These are phyloP conservation scores for Drosophila pseudotalamancana DNA, from an alignment of 2,888 invertebrate species.

Conservation along the genomic window DNA sequence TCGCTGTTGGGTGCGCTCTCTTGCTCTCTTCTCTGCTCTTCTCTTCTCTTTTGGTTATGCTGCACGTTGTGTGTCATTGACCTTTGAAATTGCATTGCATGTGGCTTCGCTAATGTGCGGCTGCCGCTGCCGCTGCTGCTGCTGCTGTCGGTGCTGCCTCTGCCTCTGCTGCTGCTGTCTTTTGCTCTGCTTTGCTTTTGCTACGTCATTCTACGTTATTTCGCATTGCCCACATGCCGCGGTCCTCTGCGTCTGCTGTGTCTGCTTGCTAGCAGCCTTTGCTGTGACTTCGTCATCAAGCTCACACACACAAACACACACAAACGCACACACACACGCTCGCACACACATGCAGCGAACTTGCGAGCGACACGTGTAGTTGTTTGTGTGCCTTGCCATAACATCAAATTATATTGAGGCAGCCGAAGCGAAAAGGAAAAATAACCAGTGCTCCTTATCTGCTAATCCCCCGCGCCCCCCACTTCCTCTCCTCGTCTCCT, in stretches of 20 bases:
- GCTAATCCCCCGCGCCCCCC: conserved; percentile 2
- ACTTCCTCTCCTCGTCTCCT: conserved; percentile 18
- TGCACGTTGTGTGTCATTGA: conserved; percentile 74
- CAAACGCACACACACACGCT: not conserved
- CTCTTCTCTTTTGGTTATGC: conserved; percentile 37
- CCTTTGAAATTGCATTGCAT: conserved; percentile 78
- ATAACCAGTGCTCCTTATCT: conserved; percentile 38
- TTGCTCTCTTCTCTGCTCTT: conserved; percentile 37
- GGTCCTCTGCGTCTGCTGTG: conserved; percentile 34
- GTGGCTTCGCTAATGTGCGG: conserved; percentile 62
- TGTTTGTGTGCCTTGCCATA: conserved; percentile 63
- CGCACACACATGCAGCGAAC: not conserved
- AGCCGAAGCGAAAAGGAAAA: conserved; percentile 36
- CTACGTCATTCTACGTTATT: conserved; percentile 77
- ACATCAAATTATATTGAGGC: conserved; percentile 73
- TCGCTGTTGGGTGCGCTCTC: conserved; percentile 31
- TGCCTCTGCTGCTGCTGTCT: conserved; percentile 37
- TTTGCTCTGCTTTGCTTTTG: conserved; percentile 64
- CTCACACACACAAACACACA: conserved; percentile 33
- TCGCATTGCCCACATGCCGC: conserved; percentile 67
- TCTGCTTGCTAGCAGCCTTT: conserved; percentile 36
- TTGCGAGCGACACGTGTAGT: conserved; percentile 33
- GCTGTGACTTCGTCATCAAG: conserved; percentile 61
- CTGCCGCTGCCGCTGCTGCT: conserved; percentile 48
- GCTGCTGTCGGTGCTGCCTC: conserved; percentile 40